These are phyloP conservation scores for Speoplatyrhinus poulsoni DNA, from an alignment of 2,113 vertebrate genomes.

Conservation along the genomic window DNA sequence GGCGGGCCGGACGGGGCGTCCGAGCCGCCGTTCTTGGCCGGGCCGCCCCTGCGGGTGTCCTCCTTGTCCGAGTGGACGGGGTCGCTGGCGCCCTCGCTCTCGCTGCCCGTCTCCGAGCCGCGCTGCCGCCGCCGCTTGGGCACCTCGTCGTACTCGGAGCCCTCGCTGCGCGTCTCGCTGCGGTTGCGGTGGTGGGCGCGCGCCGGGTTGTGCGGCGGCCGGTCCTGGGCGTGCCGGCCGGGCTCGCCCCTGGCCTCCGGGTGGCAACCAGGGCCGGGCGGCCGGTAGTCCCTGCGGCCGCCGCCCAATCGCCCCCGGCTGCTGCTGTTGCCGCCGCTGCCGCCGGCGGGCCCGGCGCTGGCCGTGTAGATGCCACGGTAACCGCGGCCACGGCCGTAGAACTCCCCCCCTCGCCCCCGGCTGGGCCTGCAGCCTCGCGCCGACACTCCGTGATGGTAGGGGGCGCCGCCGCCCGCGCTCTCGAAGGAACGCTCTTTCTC, in stretches of 20 bases:
- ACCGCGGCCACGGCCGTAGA: conserved; percentile 84
- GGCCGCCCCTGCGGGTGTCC: conserved; percentile 67
- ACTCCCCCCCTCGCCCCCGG: conserved; percentile 84
- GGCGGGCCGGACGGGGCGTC: conserved; percentile 61
- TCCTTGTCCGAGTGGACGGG: conserved; percentile 86
- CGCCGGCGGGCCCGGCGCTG: conserved; percentile 47
- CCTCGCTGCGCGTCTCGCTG: conserved; percentile 89
- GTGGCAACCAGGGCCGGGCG: conserved; percentile 63
- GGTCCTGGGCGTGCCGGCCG: conserved; percentile 57
- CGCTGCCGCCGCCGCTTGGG: conserved; percentile 89
- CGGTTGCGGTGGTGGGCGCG: conserved; percentile 86
- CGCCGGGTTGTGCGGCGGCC: conserved; percentile 69
- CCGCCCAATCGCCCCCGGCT: conserved; percentile 77
- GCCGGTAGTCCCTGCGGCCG: conserved; percentile 81
- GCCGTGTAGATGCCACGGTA: conserved; percentile 77
- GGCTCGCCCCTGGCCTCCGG: conserved; percentile 76
- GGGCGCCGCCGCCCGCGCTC: conserved; percentile 44
- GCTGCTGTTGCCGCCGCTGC: conserved; percentile 6
- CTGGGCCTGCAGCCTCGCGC: conserved; percentile 66
- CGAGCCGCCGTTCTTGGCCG: conserved; percentile 67
- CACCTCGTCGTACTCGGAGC: conserved; percentile 90
- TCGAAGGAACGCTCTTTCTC: conserved; percentile 83
- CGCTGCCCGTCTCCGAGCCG: conserved; percentile 89
- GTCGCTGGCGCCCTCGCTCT: conserved; percentile 82
- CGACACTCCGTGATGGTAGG: conserved; percentile 66